These are phyloP conservation scores for Rachycentron canadum DNA, from an alignment of 2,797 vertebrate species.

Conservation along the genomic window DNA sequence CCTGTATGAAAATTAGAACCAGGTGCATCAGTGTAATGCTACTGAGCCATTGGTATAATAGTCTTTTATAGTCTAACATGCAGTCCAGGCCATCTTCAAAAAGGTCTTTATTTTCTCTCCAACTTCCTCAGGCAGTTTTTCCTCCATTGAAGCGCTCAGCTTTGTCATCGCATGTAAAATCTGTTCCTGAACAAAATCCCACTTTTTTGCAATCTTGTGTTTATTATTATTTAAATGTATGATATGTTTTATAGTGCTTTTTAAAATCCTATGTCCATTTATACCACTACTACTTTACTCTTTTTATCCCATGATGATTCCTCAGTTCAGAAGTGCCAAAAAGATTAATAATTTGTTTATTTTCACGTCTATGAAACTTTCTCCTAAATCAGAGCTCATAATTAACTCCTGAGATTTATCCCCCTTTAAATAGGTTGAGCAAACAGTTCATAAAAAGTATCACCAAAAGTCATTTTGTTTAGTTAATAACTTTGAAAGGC, in stretches of 20 bases:
- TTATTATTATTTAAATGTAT: not conserved
- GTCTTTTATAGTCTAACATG: not conserved
- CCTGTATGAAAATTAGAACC: no score
- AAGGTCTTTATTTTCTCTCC: not conserved
- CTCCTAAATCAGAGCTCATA: constrained; percentile 24
- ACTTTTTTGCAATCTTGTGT: not conserved
- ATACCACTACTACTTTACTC: no score
- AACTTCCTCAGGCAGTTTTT: not conserved
- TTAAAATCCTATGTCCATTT: not conserved
- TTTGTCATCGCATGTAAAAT: not conserved
- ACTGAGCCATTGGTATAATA: not conserved
- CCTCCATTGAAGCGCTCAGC: not conserved
- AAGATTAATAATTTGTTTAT: not conserved
- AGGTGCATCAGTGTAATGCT: no score
- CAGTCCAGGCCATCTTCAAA: not conserved
- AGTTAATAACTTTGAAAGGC: constrained; percentile 81
- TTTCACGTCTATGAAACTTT: constrained; percentile 16
- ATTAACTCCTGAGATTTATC: constrained; percentile 64
- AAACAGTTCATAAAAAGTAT: constrained; percentile 71
- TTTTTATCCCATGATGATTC: not conserved
- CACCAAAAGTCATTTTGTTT: constrained; percentile 80
- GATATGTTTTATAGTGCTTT: not conserved
- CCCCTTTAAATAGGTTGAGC: constrained; percentile 63
- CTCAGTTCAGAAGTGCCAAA: not conserved
- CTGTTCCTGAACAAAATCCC: not conserved